phyloP scores from a whole-genome alignment of 2,113 vertebrate species.

The Eulemur macaco region DNA sequence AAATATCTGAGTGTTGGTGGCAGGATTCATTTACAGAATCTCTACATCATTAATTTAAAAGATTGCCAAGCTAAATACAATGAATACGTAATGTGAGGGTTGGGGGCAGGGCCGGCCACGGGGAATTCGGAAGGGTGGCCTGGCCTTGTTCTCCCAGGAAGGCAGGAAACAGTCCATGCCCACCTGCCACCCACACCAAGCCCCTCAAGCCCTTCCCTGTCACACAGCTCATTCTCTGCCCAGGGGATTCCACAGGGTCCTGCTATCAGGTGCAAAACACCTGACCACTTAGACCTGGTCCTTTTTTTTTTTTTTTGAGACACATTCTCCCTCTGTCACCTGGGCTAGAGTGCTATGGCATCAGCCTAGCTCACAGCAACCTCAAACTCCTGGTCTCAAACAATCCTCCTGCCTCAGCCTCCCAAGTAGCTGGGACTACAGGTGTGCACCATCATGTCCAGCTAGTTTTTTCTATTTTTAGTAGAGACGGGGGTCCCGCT shows the following conservation, averaged over 20 bases:
- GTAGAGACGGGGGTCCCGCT: no score
- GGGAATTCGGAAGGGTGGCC: background rate
- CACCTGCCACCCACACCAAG: background rate
- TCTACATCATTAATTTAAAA: conserved; percentile 1
- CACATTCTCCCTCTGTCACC: no score
- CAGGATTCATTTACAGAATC: background rate
- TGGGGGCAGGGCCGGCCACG: background rate
- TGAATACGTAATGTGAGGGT: rapidly evolving
- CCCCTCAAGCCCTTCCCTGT: background rate
- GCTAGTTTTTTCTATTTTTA: no score
- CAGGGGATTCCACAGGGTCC: background rate
- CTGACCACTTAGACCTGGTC: background rate
- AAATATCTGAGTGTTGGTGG: background rate
- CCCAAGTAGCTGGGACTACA: no score
- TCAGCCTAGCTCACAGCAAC: no score
- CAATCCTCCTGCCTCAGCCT: no score
- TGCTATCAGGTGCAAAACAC: background rate
- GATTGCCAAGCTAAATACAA: background rate
- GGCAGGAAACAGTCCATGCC: background rate
- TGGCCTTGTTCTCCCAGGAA: background rate
- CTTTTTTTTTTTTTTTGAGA: no score
- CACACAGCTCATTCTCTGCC: background rate
- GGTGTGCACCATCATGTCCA: no score
- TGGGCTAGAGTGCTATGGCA: no score
- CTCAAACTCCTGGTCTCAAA: no score